Evolutionary conservation across 2,888 invertebrate genomes (phyloP).

Genomic region (Sarcophaga rosellei): DNA sequence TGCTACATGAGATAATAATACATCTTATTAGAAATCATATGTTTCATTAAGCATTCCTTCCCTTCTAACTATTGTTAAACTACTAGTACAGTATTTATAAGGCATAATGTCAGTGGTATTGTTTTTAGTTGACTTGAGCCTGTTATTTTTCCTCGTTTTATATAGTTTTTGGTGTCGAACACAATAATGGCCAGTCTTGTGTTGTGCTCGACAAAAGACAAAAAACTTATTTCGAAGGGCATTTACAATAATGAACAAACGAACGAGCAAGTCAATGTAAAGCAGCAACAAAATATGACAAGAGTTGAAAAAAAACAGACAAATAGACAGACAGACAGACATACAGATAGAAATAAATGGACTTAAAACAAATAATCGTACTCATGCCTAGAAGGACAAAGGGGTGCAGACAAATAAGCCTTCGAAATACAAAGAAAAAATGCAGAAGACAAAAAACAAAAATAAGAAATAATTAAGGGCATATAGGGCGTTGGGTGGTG

Average conservation of each 20-base stretch:
- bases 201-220: slow-evolving; percentile 6
- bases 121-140: slow-evolving; percentile 9
- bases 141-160: not conserved
- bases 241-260: slow-evolving; percentile 51
- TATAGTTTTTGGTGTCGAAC: not conserved
- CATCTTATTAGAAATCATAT: not conserved
- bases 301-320: not conserved
- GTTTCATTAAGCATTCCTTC: not conserved
- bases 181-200: not conserved
- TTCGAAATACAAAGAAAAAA: not conserved
- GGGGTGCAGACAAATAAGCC: not conserved
- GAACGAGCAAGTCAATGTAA: slow-evolving; percentile 10
- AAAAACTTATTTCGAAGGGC: slow-evolving; percentile 50
- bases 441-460: not conserved
- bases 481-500: no score
- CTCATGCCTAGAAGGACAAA: not conserved
- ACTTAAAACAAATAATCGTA: not conserved
- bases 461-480: not conserved
- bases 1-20: no score
- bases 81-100: not conserved
- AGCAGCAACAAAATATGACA: slow-evolving; percentile 28
- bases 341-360: not conserved
- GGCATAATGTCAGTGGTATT: slow-evolving; percentile 26
- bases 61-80: not conserved
- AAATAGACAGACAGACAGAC: not conserved